Conservation (phyloP, 1,140 invertebrate genomes). For the Drosophila ohnishii region DNA sequence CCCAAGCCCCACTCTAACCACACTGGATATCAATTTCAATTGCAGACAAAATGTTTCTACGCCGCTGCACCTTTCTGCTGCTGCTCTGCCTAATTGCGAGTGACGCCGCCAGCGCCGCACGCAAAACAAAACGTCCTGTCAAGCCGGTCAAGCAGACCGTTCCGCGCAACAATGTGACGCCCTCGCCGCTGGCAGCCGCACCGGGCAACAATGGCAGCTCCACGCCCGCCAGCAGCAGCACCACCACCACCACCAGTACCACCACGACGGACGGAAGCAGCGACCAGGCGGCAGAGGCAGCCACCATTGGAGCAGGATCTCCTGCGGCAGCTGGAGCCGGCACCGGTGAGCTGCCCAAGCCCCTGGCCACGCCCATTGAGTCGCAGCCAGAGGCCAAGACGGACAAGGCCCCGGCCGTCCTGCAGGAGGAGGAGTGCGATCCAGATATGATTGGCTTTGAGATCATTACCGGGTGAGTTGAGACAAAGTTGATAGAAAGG, state of each 20-base stretch:
- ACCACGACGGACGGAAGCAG: slow-evolving; percentile 44
- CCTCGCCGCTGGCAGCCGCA: slow-evolving; percentile 55
- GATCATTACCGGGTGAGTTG: slow-evolving; percentile 91
- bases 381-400: slow-evolving; percentile 68
- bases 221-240: slow-evolving; percentile 39
- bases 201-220: slow-evolving; percentile 31
- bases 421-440: slow-evolving; percentile 88
- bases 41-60: slow-evolving; percentile 79
- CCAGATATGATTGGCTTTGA: slow-evolving; percentile 95
- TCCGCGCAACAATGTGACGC: slow-evolving; percentile 79
- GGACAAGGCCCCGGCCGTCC: slow-evolving; percentile 59
- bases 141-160: slow-evolving; percentile 81
- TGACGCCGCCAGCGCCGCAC: slow-evolving; percentile 74
- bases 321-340: slow-evolving; percentile 20
- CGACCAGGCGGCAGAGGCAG: slow-evolving; percentile 27
- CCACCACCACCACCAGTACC: slow-evolving; percentile 33
- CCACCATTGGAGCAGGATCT: slow-evolving; percentile 25
- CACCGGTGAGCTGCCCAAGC: slow-evolving; percentile 62
- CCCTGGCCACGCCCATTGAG: slow-evolving; percentile 56
- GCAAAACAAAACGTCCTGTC: slow-evolving; percentile 82
- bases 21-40: slow-evolving; percentile 19
- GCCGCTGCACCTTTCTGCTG: slow-evolving; percentile 74
- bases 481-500: slow-evolving; percentile 5
- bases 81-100: slow-evolving; percentile 79
- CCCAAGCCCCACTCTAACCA: slow-evolving; percentile 13